Evolutionary conservation across 2,113 vertebrate genomes (phyloP), one percentile per base, ranked within the genome.

Genomic region (Pholis gunnellus): DNA sequence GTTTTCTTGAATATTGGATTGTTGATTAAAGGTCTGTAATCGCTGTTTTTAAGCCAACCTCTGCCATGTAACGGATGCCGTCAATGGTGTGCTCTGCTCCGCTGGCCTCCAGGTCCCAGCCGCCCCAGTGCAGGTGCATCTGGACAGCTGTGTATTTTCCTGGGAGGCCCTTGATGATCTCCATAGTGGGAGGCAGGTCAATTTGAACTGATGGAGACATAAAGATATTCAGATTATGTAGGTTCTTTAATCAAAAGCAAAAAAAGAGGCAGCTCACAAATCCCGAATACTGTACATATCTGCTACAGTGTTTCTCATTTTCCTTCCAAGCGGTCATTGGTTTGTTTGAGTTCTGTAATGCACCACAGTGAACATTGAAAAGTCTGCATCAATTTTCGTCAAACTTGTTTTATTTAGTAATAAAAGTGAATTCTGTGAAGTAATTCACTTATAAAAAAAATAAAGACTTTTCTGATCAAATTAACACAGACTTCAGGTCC

Each of bases 101-200:
- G 0, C 97, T 98, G 82, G 88, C 94, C 89, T 98, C 96, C 11
- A 92, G 85, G 72, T 95, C 92, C 69, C 85, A 93, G 5, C 96
- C 97, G 0, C 97, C 98, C 98, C 98, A 99, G 91, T 99, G 98
- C 63, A 97, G 94, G 79, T 99, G 98, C 96, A 99, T 95, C 93
- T 99, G 97, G 22, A 96, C 81, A 0, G 98, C 96, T 0, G 92
- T 94, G 89, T 96, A 98, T 61, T 22, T 9, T 0, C 82, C 84
- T 0, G 95, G 95, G 0, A 97, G 91, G 0, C 97, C 90, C 9
- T 94, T 68, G 3, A 71, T 94, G 85, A 99, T 92, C 77, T 0
- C 27, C 98, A 98, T 96, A 34, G 87, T 94, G 8, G 94, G 67
- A 1, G 97, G 96, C 74, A 99, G 89, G 67, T 93, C 79, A 40